Evolutionary conservation across 2,797 vertebrate genomes (phyloP).

Genomic region (Huso huso): DNA sequence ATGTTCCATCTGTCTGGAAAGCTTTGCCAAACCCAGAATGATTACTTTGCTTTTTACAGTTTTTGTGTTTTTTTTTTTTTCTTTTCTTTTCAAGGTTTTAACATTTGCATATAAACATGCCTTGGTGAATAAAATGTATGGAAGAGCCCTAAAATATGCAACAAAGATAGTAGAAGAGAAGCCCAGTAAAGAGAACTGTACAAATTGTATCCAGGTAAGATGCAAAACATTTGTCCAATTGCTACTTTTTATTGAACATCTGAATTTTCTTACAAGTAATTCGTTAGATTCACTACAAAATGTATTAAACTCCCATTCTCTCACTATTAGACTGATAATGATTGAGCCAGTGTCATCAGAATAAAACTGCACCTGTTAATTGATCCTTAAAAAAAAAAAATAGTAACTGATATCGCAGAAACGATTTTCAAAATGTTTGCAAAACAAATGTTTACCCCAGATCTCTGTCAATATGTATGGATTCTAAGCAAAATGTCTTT

Average conservation of each 20-base stretch:
- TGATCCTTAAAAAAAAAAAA: no score
- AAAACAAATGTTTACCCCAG: background rate
- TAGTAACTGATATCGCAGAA: no score
- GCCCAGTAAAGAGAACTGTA: constrained; percentile 92
- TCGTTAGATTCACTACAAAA: no score
- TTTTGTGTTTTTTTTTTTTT: background rate
- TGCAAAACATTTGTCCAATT: no score
- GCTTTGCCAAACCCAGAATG: no score
- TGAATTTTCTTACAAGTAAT: constrained; percentile 9
- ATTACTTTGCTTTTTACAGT: background rate
- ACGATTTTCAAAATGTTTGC: background rate
- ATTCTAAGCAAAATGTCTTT: background rate
- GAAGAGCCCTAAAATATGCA: constrained; percentile 86
- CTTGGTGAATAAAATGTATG: constrained; percentile 87
- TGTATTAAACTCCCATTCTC: no score
- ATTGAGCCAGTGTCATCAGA: no score
- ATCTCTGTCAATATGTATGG: no score
- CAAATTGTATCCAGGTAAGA: constrained; percentile 89
- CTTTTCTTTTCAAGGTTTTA: constrained; percentile 67
- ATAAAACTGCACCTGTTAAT: no score
- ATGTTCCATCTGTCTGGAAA: no score
- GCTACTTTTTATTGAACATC: background rate
- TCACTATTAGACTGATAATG: no score
- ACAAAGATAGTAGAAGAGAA: constrained; percentile 94
- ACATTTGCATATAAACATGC: constrained; percentile 95